phyloP scores from a whole-genome alignment of 2,888 invertebrate genomes.

The Metellina segmentata region DNA sequence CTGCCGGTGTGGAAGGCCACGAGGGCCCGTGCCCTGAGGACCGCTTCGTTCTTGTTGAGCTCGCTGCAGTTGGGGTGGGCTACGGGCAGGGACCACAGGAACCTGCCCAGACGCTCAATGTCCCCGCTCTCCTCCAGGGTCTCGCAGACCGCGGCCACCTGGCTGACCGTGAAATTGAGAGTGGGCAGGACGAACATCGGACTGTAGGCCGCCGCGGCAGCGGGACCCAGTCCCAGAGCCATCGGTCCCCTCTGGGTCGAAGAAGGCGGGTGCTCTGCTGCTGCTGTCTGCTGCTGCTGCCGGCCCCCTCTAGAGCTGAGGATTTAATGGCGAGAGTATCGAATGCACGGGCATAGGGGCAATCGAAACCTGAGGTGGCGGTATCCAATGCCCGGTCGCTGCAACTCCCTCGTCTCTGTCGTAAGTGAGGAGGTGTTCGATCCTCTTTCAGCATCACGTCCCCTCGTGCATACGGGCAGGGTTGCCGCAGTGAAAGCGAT shows the following conservation, averaged over 20 bases:
- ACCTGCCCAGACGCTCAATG: constrained; percentile 92
- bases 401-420: constrained; percentile 73
- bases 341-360: neutral
- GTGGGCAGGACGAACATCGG: constrained; percentile 92
- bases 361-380: constrained; percentile 31
- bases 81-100: constrained; percentile 95
- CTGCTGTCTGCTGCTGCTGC: neutral
- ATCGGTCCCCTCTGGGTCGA: constrained; percentile 33
- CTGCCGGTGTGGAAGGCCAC: constrained; percentile 95
- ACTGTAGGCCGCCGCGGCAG: constrained; percentile 84
- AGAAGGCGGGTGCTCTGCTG: neutral
- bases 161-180: constrained; percentile 89
- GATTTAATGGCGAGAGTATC: constrained; percentile 5
- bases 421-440: constrained; percentile 77
- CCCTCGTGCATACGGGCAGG: constrained; percentile 55
- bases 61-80: constrained; percentile 89
- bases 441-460: constrained; percentile 73
- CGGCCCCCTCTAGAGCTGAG: neutral
- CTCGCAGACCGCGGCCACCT: constrained; percentile 95
- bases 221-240: constrained; percentile 78
- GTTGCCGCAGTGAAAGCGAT: constrained; percentile 73
- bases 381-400: constrained; percentile 68
- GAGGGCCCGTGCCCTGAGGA: constrained; percentile 91
- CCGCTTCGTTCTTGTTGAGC: constrained; percentile 91
- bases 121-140: constrained; percentile 97